Evolutionary conservation across 2,888 invertebrate species (phyloP).

Genomic region (Sphaerophoria taeniata): DNA sequence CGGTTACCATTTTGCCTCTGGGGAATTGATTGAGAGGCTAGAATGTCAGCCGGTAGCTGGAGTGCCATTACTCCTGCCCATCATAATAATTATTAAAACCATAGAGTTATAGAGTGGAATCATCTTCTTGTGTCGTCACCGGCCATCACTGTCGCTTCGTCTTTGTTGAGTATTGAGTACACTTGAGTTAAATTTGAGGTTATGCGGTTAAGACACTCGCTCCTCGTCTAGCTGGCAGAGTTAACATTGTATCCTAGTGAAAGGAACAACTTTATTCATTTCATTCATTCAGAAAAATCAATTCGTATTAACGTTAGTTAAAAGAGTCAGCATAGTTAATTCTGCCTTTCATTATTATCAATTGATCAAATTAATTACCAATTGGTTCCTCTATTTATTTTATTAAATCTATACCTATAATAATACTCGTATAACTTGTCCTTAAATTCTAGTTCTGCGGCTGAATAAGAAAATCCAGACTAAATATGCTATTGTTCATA

Average conservation of each 20-base stretch:
- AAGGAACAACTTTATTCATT: too few species aligned
- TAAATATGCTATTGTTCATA: slow-evolving; percentile 21
- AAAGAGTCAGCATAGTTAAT: too few species aligned
- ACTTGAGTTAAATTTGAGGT: slow-evolving; percentile 51
- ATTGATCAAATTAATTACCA: too few species aligned
- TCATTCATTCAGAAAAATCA: too few species aligned
- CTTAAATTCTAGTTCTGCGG: slow-evolving; percentile 18
- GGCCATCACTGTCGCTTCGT: slow-evolving; percentile 23
- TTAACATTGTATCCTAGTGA: too few species aligned
- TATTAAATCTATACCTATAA: too few species aligned
- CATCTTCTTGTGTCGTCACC: too few species aligned
- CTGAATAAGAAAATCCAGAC: slow-evolving; percentile 4
- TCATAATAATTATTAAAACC: slow-evolving; percentile 60
- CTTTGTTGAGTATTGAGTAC: slow-evolving; percentile 22
- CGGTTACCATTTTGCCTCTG: slow-evolving; percentile 47
- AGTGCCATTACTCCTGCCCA: slow-evolving; percentile 57
- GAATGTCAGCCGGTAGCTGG: slow-evolving; percentile 71
- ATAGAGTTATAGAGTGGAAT: slow-evolving; percentile 23
- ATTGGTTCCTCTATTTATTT: too few species aligned
- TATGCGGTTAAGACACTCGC: slow-evolving; percentile 53
- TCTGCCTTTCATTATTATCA: too few species aligned
- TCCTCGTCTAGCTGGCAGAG: too few species aligned
- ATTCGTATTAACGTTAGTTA: too few species aligned
- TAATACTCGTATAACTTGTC: too few species aligned
- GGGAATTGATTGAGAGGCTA: slow-evolving; percentile 67